Conservation (phyloP, 92 coral and sea anemone genomes). For the Heteractis magnifica region DNA sequence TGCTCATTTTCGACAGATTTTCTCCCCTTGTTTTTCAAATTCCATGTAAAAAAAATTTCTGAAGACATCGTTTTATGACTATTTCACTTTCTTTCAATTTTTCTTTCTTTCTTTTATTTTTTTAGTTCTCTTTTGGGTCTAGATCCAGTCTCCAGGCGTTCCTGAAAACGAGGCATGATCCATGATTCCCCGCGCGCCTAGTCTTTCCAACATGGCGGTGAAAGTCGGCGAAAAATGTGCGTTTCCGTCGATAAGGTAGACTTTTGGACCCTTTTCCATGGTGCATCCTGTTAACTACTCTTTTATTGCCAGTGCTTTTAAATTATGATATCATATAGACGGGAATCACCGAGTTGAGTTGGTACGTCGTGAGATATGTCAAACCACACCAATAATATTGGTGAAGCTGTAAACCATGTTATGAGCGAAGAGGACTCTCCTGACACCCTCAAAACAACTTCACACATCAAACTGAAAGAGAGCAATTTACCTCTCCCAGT, state of each 20-base stretch:
- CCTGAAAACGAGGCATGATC: conserved; percentile 17
- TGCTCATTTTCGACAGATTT: no score
- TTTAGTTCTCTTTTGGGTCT: neutral
- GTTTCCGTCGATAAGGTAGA: neutral
- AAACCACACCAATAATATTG: conserved; percentile 11
- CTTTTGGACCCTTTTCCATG: neutral
- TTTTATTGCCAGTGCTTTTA: conserved; percentile 9
- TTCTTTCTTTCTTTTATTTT: neutral
- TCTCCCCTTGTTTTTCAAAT: no score
- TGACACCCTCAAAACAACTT: conserved; percentile 8
- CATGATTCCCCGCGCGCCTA: conserved; percentile 21
- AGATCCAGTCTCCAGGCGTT: neutral
- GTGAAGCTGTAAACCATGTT: conserved; percentile 13
- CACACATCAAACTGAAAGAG: conserved; percentile 28
- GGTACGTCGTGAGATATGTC: conserved; percentile 31
- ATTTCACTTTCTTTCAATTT: neutral
- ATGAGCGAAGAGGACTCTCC: neutral
- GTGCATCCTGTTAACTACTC: conserved; percentile 5
- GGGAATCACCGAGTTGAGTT: conserved; percentile 24
- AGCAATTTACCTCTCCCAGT: conserved; percentile 22
- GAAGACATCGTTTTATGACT: neutral
- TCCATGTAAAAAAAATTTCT: no score
- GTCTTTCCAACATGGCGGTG: conserved; percentile 45
- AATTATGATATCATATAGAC: conserved; percentile 16
- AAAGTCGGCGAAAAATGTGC: conserved; percentile 24